phyloP scores from a whole-genome alignment of 1,140 invertebrate genomes.

The Pseudomyrmex pallidus region DNA sequence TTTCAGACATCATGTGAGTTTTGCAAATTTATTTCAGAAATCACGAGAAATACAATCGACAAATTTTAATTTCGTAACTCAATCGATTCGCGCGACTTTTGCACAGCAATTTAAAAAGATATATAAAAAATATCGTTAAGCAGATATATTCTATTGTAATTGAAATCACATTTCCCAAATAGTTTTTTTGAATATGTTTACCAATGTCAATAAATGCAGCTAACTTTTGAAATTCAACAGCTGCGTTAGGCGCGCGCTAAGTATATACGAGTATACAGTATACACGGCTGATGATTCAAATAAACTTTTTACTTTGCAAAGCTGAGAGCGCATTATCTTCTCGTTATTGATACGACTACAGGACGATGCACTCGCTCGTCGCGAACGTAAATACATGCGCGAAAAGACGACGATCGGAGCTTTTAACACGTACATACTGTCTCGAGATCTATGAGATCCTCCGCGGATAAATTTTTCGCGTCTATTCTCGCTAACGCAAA shows the following conservation, averaged over 20 bases:
- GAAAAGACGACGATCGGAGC: constrained; percentile 26
- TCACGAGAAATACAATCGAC: too few species aligned
- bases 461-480: constrained; percentile 26
- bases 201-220: not conserved
- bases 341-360: constrained; percentile 77
- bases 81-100: too few species aligned
- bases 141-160: not conserved
- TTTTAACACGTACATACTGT: constrained; percentile 21
- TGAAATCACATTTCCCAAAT: not conserved
- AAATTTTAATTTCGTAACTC: not conserved
- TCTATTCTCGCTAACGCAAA: constrained; percentile 31
- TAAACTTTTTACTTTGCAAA: constrained; percentile 26
- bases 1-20: too few species aligned
- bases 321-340: constrained; percentile 69
- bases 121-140: not conserved
- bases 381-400: constrained; percentile 49
- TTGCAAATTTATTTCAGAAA: too few species aligned
- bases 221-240: not conserved
- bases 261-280: constrained; percentile 7
- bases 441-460: constrained; percentile 35
- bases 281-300: constrained; percentile 10
- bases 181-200: not conserved
- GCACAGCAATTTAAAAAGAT: not conserved
- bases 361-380: constrained; percentile 74
- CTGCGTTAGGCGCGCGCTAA: not conserved